These are phyloP conservation scores for Leptatherina wallacei DNA, from an alignment of 2,797 vertebrate genomes.

Conservation along the genomic window DNA sequence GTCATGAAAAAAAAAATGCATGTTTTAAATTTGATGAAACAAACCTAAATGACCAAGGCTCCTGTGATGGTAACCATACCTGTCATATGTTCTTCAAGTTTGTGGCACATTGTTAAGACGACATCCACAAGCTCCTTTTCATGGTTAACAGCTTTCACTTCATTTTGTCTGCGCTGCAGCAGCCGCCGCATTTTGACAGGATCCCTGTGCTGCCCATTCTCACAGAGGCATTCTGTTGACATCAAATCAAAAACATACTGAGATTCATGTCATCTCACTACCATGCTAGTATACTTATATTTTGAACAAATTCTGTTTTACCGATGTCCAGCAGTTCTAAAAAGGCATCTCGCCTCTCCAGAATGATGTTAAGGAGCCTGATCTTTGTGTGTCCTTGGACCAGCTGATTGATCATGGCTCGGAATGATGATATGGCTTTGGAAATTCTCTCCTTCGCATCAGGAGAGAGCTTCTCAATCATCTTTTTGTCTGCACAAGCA, in stretches of 20 bases:
- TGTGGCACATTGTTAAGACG: slow-evolving; percentile 85
- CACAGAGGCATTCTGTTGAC: slow-evolving; percentile 77
- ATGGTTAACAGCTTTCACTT: slow-evolving; percentile 73
- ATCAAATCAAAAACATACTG: slow-evolving; percentile 1
- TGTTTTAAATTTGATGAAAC: slow-evolving; percentile 8
- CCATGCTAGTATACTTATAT: neutral
- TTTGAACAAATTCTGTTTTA: slow-evolving; percentile 46
- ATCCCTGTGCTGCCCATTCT: slow-evolving; percentile 67
- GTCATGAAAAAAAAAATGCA: neutral
- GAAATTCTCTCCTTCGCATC: slow-evolving; percentile 81
- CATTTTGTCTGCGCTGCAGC: slow-evolving; percentile 74
- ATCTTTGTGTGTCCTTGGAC: slow-evolving; percentile 73
- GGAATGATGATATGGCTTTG: slow-evolving; percentile 79
- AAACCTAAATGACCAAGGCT: neutral
- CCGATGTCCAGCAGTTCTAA: slow-evolving; percentile 83
- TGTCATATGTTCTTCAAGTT: slow-evolving; percentile 78
- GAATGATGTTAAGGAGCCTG: slow-evolving; percentile 81
- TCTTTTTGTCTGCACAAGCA: slow-evolving; percentile 78
- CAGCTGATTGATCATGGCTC: slow-evolving; percentile 58
- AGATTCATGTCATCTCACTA: neutral
- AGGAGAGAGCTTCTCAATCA: slow-evolving; percentile 76
- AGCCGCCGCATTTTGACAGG: slow-evolving; percentile 69
- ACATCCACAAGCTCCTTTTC: slow-evolving; percentile 81
- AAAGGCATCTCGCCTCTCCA: slow-evolving; percentile 68
- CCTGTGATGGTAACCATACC: slow-evolving; percentile 72